Evolutionary conservation across 2,888 invertebrate species (phyloP).

Genomic region (Pandemis cinnamomeana): DNA sequence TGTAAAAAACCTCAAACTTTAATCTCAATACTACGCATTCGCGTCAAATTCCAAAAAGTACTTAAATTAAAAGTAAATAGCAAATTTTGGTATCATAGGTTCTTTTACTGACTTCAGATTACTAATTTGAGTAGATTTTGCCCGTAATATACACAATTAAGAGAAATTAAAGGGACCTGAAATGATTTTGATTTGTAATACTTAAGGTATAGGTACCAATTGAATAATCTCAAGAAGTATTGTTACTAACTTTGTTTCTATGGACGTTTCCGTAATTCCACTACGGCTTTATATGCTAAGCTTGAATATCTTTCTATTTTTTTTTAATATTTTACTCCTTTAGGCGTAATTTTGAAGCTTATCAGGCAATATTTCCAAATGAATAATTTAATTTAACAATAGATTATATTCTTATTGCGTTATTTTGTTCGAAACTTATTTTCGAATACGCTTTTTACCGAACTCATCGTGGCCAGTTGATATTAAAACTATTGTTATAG

Average conservation of each 20-base stretch:
- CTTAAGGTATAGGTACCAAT: slow-evolving; percentile 81
- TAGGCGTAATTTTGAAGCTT: slow-evolving; percentile 69
- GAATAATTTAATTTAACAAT: slow-evolving; percentile 54
- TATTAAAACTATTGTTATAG: slow-evolving; percentile 74
- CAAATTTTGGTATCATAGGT: neutral
- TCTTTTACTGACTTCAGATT: neutral
- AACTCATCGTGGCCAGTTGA: slow-evolving; percentile 81
- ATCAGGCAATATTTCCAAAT: slow-evolving; percentile 65
- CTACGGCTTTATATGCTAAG: slow-evolving; percentile 61
- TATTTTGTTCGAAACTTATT: slow-evolving; percentile 63
- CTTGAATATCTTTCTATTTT: slow-evolving; percentile 73
- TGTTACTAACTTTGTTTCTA: slow-evolving; percentile 71
- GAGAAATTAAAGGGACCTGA: slow-evolving; percentile 84
- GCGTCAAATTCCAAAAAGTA: neutral
- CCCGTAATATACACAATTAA: slow-evolving; percentile 64
- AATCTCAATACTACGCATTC: neutral
- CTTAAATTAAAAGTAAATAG: neutral
- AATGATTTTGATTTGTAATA: slow-evolving; percentile 79
- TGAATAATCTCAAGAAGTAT: slow-evolving; percentile 80
- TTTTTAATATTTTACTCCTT: slow-evolving; percentile 73
- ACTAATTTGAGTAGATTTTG: slow-evolving; percentile 11
- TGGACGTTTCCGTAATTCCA: slow-evolving; percentile 69
- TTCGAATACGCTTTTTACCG: slow-evolving; percentile 62
- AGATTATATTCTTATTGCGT: slow-evolving; percentile 48
- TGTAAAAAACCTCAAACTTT: neutral